Conservation (phyloP, 2,888 invertebrate genomes). For the Hybos culiciformis region DNA sequence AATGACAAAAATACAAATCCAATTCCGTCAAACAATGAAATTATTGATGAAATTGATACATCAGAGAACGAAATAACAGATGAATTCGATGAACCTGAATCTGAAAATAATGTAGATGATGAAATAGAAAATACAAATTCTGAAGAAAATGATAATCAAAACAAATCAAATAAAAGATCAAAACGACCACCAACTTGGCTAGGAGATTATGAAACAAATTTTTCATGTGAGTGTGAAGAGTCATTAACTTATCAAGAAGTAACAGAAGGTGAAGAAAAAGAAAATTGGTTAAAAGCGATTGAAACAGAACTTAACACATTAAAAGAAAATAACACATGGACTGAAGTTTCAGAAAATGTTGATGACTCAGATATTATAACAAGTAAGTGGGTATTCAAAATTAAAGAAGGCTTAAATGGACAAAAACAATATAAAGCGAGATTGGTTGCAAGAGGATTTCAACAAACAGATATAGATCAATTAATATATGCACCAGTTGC, state of each 20-base stretch:
- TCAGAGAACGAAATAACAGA: neutral
- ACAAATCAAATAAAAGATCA: no score
- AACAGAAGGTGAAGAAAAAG: neutral
- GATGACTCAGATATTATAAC: conserved; percentile 5
- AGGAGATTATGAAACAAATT: neutral
- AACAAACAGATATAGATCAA: conserved; percentile 17
- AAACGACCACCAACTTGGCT: neutral
- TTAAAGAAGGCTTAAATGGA: conserved; percentile 15
- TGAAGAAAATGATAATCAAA: no score
- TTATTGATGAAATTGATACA: no score
- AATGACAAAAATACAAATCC: no score
- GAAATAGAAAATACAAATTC: no score
- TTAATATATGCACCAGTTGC: conserved; percentile 21
- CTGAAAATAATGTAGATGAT: no score
- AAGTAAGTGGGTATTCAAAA: conserved; percentile 17
- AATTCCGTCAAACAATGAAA: no score
- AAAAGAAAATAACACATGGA: neutral
- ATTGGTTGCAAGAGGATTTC: conserved; percentile 19
- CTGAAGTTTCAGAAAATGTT: no score
- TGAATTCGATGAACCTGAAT: neutral
- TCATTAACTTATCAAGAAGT: neutral
- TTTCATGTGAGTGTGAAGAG: neutral
- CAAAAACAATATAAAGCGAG: conserved; percentile 16
- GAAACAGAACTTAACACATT: neutral
- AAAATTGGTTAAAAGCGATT: neutral